Evolutionary conservation across 1,140 invertebrate species (phyloP), one percentile per base, ranked within the genome.

Genomic region (Drosophila bocki): DNA sequence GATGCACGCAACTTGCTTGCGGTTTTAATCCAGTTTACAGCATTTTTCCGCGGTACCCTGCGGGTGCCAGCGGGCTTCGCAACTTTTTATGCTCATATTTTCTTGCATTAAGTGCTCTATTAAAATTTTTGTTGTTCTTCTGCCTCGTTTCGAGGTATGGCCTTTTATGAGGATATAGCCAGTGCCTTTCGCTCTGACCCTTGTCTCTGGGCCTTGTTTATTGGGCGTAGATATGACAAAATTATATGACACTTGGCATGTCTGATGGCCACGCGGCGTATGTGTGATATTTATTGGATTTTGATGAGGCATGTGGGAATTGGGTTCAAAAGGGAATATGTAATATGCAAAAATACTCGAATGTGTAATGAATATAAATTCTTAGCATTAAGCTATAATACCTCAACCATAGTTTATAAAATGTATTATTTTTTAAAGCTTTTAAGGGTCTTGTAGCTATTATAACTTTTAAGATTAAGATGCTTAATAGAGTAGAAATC

Each of bases 21-120:
- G 48, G 56, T 51, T 68, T 71, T 63, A 19, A 26, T 42, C 42
- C 54, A 60, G 51, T 64, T 57, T 84, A 60, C 74, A 56, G 39
- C 35, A 42, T 71, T 72, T 70, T 69, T 51, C 35, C 44, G 53
- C 44, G 29, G 12, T 29, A 37, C 37, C 33, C 7, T 75, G 48
- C 51, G 44, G 42, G 2, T 53, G 42, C 42, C 35, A 19, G 22
- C 9, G 41, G 32, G 39, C 47, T 57, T 67, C 56, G 67, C 35
- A 65, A 80, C 60, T 60, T 83, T 87, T 80, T 78, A 87, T 69
- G 80, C 62, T 72, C 77, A 88, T 75, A 88, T 80, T 78, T 83
- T 87, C 75, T 56, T 80, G 77, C 80, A 87, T 88, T 83, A 87
- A 88, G 80, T 75, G 75, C 76, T 80, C 84, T 82, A 87, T 87